Evolutionary conservation across 2,113 vertebrate species (phyloP).

Genomic region (Dasyurus viverrinus): DNA sequence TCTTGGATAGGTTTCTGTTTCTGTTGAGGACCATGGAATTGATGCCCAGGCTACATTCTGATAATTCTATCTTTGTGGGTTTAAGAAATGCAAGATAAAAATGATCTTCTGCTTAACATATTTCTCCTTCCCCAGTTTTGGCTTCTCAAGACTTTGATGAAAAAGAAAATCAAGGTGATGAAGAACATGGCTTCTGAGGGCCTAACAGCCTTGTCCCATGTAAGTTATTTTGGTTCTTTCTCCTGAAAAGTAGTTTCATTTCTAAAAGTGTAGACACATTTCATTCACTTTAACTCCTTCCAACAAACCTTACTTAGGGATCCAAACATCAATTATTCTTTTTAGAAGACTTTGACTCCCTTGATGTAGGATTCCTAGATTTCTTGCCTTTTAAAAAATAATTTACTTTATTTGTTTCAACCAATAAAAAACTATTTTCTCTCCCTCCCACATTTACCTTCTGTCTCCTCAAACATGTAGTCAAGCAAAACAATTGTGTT

Average conservation of each 20-base stretch:
- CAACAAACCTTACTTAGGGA: neutral
- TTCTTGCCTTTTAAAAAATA: neutral
- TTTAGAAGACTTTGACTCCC: neutral
- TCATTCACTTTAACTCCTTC: neutral
- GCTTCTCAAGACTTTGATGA: neutral
- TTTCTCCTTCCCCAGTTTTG: neutral
- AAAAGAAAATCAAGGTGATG: neutral
- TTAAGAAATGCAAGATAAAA: neutral
- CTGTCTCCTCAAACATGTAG: neutral
- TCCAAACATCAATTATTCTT: neutral
- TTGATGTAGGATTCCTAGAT: neutral
- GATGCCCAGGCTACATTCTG: neutral
- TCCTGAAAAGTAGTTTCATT: neutral
- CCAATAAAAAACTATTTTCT: neutral
- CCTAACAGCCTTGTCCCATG: neutral
- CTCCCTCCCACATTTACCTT: neutral
- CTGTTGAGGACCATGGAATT: neutral
- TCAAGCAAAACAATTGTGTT: neutral
- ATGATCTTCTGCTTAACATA: neutral
- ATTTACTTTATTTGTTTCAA: too few species aligned
- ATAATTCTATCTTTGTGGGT: neutral
- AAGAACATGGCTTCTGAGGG: neutral
- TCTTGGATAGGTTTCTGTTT: neutral
- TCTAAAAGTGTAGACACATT: neutral
- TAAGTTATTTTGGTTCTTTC: neutral